Conservation (phyloP, 2,113 vertebrate genomes). For the Ursus arctos region DNA sequence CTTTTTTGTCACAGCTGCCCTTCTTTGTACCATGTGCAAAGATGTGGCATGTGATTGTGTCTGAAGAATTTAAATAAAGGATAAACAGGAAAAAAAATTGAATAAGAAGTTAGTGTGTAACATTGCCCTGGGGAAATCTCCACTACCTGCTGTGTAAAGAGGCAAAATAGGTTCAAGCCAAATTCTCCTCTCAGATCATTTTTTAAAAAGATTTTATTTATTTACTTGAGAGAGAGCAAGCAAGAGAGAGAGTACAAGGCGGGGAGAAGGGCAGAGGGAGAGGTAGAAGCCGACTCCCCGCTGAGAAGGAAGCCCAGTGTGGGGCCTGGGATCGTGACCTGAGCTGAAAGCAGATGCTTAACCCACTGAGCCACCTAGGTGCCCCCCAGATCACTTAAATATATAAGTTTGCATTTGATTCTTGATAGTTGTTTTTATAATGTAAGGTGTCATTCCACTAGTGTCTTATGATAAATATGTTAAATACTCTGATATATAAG, state of each 20-base stretch:
- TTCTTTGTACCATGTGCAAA: constrained; percentile 52
- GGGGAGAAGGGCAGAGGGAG: not conserved
- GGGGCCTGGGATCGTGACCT: not conserved
- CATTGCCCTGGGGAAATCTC: not conserved
- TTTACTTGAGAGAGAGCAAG: not conserved
- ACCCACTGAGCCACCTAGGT: not conserved
- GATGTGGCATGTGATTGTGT: not conserved
- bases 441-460: not conserved
- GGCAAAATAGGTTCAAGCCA: not conserved
- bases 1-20: constrained; percentile 11
- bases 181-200: not conserved
- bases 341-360: not conserved
- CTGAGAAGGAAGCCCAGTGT: not conserved
- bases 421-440: not conserved
- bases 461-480: not conserved
- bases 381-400: not conserved
- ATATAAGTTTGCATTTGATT: not conserved
- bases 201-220: not conserved
- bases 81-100: constrained; percentile 55
- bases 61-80: constrained; percentile 60
- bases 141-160: constrained; percentile 35
- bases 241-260: not conserved
- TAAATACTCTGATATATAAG: not conserved
- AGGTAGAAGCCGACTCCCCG: not conserved
- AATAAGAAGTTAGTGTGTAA: not conserved